Percentiles rank a stretch among this genome's conserved stretches.
Evolutionary conservation across 2,113 vertebrate genomes (phyloP).

Genomic region (Ivindomyrus marchei): DNA sequence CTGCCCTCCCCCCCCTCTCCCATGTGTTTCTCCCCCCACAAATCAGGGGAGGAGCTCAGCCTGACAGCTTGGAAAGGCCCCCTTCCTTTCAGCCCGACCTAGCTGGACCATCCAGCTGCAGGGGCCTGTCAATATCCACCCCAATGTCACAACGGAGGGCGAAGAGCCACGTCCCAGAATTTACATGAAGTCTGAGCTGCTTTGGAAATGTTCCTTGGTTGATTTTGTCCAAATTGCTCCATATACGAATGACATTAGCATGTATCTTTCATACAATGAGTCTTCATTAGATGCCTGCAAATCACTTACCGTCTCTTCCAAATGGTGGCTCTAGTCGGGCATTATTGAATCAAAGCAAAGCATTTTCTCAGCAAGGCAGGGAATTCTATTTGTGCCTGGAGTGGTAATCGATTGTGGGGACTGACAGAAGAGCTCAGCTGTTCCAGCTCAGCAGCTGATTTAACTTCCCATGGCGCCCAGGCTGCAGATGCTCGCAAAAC

Average conservation of each 20-base stretch:
- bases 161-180: background rate
- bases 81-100: conserved; percentile 11
- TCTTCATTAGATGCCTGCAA: background rate
- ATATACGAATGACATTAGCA: background rate
- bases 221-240: background rate
- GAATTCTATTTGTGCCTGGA: background rate
- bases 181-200: background rate
- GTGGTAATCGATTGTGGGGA: background rate
- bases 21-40: conserved; percentile 36
- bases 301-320: background rate
- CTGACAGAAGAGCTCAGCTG: conserved; percentile 16
- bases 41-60: conserved; percentile 38
- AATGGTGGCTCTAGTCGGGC: background rate
- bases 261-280: background rate
- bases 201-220: background rate
- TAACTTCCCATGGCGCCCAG: conserved; percentile 9
- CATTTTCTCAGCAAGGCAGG: background rate
- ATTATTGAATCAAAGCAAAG: background rate
- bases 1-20: background rate
- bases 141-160: background rate
- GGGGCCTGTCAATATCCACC: conserved; percentile 11
- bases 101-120: background rate
- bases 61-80: background rate
- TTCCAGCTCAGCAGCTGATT: conserved; percentile 10
- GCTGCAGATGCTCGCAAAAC: conserved; percentile 16